Evolutionary conservation across 2,888 invertebrate species (phyloP), one percentile per base, ranked within the genome.

Genomic region (Odontocolon sp.): DNA sequence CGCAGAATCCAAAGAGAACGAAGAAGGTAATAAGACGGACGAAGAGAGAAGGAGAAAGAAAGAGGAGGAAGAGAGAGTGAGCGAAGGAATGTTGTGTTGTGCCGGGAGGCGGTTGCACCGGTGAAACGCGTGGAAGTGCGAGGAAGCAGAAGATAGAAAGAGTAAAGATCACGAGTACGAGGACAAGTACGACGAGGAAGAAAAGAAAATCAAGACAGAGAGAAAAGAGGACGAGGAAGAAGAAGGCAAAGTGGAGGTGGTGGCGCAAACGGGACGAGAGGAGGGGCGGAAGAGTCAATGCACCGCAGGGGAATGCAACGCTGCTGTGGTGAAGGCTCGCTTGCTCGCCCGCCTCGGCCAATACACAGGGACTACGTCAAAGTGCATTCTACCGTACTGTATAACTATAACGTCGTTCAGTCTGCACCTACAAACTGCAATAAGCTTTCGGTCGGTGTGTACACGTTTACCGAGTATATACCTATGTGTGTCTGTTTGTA

Each of bases 11-110:
- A 47, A 40, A 66, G 40, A 68, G 42, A 42, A 36, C 36, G 31
- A 36, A 42, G 36, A 50, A 33, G 23, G 26, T 23, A 56, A 38
- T 23, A 67, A 45, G 50, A 59, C 26, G 26, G 9, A 9, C 40
- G 16, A 63, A 23, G 47, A 59, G n/a, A 54, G 11, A 11, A 50
- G 16, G 50, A 47, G 36, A 67, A 69, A 79, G 76, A 76, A 70
- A 82, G 81, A 83, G 83, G 85, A 83, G 82, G 83, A 80, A 78
- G 76, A 84, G 86, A 81, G 83, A 84, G 84, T 78, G 81, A 83
- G 85, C 84, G 84, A 85, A 87, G 88, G 89, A 89, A 89, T 89
- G 89, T 88, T 88, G 89, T 88, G 87, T 89, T 88, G 87, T 88
- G 87, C 83, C 85, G 86, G 84, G 85, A 84, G 85, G 84, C 85